Percentiles rank a stretch among this genome's conserved stretches.
Conservation (phyloP, 1,140 invertebrate species). For the Diorhabda carinulata region DNA sequence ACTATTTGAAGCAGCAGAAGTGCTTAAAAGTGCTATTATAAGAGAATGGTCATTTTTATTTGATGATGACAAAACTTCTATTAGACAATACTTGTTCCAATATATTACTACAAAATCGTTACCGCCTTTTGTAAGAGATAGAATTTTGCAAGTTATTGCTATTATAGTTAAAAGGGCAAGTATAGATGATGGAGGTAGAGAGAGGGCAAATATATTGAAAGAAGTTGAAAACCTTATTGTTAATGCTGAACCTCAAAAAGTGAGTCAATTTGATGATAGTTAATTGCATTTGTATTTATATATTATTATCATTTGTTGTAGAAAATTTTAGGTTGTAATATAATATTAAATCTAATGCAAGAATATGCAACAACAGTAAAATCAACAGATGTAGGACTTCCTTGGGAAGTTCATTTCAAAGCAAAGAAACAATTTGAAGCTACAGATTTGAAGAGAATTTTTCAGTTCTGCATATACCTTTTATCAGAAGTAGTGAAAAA, state of each 20-base stretch:
- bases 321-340: constrained; percentile 73
- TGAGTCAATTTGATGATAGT: constrained; percentile 28
- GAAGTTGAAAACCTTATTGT: constrained; percentile 71
- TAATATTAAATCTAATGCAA: constrained; percentile 77
- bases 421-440: constrained; percentile 82
- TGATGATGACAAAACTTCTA: constrained; percentile 62
- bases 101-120: constrained; percentile 66
- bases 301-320: constrained; percentile 38
- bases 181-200: constrained; percentile 65
- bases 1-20: constrained; percentile 78
- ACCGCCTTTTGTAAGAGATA: constrained; percentile 61
- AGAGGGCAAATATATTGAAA: constrained; percentile 64
- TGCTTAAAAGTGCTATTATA: constrained; percentile 79
- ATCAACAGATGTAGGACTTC: constrained; percentile 78
- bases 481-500: constrained; percentile 43
- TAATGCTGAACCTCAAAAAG: constrained; percentile 58
- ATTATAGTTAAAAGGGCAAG: constrained; percentile 82
- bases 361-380: constrained; percentile 84
- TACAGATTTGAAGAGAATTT: constrained; percentile 74
- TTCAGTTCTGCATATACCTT: constrained; percentile 50
- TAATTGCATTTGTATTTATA: background rate
- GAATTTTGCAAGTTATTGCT: constrained; percentile 72
- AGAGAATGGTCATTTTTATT: constrained; percentile 74
- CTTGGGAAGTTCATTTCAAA: constrained; percentile 81
- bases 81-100: constrained; percentile 75